Percentiles rank a stretch among this genome's conserved stretches.
phyloP scores from a whole-genome alignment of 1,140 invertebrate genomes.

The Atta cephalotes region DNA sequence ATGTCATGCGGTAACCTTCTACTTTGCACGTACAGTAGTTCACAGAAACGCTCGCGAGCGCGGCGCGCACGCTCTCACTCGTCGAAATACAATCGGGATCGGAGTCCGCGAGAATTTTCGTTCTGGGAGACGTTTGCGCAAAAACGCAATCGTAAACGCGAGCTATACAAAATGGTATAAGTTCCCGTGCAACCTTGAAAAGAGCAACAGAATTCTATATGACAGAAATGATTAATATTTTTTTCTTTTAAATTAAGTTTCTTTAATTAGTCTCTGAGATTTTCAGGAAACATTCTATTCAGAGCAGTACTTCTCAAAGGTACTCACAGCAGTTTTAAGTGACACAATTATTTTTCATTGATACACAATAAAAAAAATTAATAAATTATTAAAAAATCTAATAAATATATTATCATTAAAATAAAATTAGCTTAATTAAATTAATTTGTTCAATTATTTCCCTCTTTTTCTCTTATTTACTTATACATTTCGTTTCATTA shows the following conservation, averaged over 20 bases:
- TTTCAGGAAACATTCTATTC: neutral
- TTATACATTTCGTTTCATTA: too few species aligned
- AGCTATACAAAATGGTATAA: neutral
- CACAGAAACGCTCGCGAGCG: constrained; percentile 57
- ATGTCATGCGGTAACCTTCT: constrained; percentile 78
- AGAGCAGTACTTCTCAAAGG: neutral
- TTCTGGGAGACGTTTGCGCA: neutral
- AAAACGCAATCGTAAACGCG: constrained; percentile 19
- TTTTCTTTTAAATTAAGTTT: neutral
- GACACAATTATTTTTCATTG: neutral
- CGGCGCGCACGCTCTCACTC: constrained; percentile 28
- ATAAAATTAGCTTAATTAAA: neutral
- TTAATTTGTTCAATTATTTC: neutral
- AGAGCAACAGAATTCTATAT: neutral
- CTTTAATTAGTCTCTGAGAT: neutral
- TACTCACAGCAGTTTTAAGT: neutral
- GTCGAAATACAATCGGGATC: constrained; percentile 38
- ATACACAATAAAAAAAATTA: neutral
- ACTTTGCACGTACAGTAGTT: constrained; percentile 72
- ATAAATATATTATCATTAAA: neutral
- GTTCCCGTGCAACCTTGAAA: neutral
- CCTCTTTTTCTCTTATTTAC: neutral
- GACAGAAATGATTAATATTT: neutral
- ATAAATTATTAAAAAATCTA: neutral
- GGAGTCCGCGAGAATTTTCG: constrained; percentile 24